Evolutionary conservation across 2,113 vertebrate species (phyloP), one percentile per base, ranked within the genome.

Genomic region (Mesoclemmys tuberculata): DNA sequence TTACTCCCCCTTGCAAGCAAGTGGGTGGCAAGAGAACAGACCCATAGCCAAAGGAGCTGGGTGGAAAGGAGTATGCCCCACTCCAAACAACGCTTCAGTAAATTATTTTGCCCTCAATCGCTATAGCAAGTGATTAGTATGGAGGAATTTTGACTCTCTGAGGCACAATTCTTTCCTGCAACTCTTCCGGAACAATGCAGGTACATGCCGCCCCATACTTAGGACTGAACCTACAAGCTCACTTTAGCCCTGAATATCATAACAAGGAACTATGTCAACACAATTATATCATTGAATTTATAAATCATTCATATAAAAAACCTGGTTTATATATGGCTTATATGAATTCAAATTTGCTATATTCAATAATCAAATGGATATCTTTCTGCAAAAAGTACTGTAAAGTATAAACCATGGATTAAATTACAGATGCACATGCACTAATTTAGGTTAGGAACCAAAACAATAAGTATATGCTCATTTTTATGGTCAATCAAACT

Each of bases 401-500:
- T 92, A 92, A 80, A 95, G 92, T 96, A 87, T 95, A 94, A 98
- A 88, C 93, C 90, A 93, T 89, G 94, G 77, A 89, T 96, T 96
- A 94, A 98, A 97, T 97, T 97, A 92, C 91, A 97, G 89, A 96
- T 94, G 90, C 87, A 89, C 58, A 52, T 87, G 82, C 38, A 88
- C 94, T 90, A 84, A 56, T 92, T 97, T 95, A 95, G 84, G 87
- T 96, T 97, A 97, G 96, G 98, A 93, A 97, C 96, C 94, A 97
- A 95, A 97, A 97, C 86, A 97, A 74, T 92, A 94, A 95, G 84
- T 86, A 87, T 94, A 96, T 88, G 92, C 82, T 97, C 85, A 92
- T 97, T 98, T 98, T 98, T 97, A 96, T 41, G 51, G 97, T 97
- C 97, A 96, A 94, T 98, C 97, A 97, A 95, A 97, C 81, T 94